Evolutionary conservation across 2,797 vertebrate species (phyloP), one percentile per base, ranked within the genome.

Genomic region (Helicolenus hilgendorfi): DNA sequence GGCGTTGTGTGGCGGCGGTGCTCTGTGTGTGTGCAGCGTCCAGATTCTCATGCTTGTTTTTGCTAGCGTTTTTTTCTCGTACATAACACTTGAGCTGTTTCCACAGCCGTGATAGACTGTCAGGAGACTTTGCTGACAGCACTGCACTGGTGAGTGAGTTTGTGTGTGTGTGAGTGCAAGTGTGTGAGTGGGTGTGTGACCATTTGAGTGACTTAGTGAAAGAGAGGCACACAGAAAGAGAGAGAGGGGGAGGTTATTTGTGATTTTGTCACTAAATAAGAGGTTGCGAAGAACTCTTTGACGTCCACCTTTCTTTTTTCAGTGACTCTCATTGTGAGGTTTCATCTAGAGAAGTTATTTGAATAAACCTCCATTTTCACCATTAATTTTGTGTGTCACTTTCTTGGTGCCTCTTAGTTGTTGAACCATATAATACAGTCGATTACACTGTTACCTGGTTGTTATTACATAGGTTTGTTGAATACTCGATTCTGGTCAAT

Each of bases 51-150:
- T 89, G 87, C 92, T 88, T 93, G 89, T 94, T 94, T 93, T 90
- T 85, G 83, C 83, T 86, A 49, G 89, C 83, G 38, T 92, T 94
- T 92, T 84, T 92, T 84, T 89, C 91, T 91, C 87, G 94, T 91
- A 92, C 93, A 89, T 89, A 93, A 94, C 94, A 95, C 91, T 95
- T 85, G 90, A 94, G 91, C 85, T 91, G 91, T 88, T 92, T 92
- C 92, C 86, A 91, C 91, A 87, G 92, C 75, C 78, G 83, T 91
- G 90, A 91, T 94, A 95, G 92, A 92, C 93, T 92, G 94, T 96
- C 95, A 90, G 87, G 92, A 85, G 93, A 96, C 89, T 93, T 80
- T 92, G 89, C 94, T 96, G 95, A 96, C 92, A 96, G 94, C 91
- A 86, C 80, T 79, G 94, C 85, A 85, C 84, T 89, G 89, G 72